phyloP scores from a whole-genome alignment of 2,797 vertebrate species.

The Urophycis tenuis region DNA sequence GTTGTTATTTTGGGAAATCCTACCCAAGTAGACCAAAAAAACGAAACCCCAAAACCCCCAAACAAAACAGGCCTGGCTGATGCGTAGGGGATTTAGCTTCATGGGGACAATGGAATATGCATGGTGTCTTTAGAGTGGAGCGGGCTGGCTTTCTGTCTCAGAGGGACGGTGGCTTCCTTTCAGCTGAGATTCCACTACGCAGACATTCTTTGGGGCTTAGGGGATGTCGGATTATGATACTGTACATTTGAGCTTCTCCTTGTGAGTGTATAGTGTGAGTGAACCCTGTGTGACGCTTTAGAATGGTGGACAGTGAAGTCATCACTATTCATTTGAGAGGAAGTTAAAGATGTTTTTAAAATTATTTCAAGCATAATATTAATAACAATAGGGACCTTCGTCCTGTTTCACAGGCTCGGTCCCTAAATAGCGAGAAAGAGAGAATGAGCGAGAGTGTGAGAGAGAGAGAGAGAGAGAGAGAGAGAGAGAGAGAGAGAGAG shows the following conservation, averaged over 20 bases:
- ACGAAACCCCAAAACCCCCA: neutral
- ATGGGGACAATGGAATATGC: slow-evolving; percentile 44
- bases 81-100: slow-evolving; percentile 50
- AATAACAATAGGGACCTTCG: too few species aligned
- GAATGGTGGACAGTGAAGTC: neutral
- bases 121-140: slow-evolving; percentile 42
- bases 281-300: neutral
- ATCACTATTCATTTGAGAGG: neutral
- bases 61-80: slow-evolving; percentile 30
- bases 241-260: slow-evolving; percentile 32
- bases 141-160: slow-evolving; percentile 27
- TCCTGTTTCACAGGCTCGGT: too few species aligned
- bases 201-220: slow-evolving; percentile 33
- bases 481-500: too few species aligned
- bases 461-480: too few species aligned
- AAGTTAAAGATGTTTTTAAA: neutral
- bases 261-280: slow-evolving; percentile 19
- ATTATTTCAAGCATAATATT: neutral
- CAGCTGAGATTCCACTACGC: slow-evolving; percentile 30
- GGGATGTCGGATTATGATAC: slow-evolving; percentile 30
- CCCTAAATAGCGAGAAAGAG: too few species aligned
- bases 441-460: too few species aligned
- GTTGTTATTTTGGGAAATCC: slow-evolving; percentile 46
- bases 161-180: slow-evolving; percentile 37
- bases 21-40: slow-evolving; percentile 48